Percentiles rank a stretch among this genome's conserved stretches.
phyloP scores from a whole-genome alignment of 2,797 vertebrate genomes.

The Sebastes hubbsi region DNA sequence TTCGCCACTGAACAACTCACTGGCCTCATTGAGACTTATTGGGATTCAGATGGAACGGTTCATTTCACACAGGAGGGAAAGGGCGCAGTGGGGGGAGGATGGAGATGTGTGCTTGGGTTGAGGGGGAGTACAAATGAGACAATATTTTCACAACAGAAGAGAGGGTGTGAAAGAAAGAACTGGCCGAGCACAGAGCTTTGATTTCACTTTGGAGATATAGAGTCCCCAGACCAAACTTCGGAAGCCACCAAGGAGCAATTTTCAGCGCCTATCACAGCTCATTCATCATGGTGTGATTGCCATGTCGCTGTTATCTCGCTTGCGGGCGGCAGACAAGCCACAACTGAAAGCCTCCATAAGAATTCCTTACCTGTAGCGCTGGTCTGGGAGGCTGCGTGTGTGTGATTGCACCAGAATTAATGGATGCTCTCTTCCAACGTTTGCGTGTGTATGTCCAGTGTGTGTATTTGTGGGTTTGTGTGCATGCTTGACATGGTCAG shows the following conservation, averaged over 20 bases:
- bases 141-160: slow-evolving; percentile 64
- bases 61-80: slow-evolving; percentile 52
- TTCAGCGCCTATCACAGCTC: slow-evolving; percentile 77
- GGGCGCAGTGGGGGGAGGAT: background rate
- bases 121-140: slow-evolving; percentile 64
- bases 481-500: slow-evolving; percentile 17
- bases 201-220: slow-evolving; percentile 79
- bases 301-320: slow-evolving; percentile 76
- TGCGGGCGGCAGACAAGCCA: slow-evolving; percentile 53
- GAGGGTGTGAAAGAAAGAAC: slow-evolving; percentile 59
- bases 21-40: slow-evolving; percentile 63
- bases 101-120: background rate
- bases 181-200: slow-evolving; percentile 59
- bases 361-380: slow-evolving; percentile 65
- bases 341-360: slow-evolving; percentile 59
- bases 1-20: slow-evolving; percentile 32
- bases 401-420: slow-evolving; percentile 19
- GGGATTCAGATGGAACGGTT: slow-evolving; percentile 66
- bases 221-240: slow-evolving; percentile 73
- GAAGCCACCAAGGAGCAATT: slow-evolving; percentile 80
- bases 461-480: background rate
- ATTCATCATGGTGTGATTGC: slow-evolving; percentile 82
- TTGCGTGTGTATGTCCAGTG: background rate
- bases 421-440: background rate
- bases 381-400: slow-evolving; percentile 3